Conservation (phyloP, 2,797 vertebrate genomes). For the Remorina albescens region DNA sequence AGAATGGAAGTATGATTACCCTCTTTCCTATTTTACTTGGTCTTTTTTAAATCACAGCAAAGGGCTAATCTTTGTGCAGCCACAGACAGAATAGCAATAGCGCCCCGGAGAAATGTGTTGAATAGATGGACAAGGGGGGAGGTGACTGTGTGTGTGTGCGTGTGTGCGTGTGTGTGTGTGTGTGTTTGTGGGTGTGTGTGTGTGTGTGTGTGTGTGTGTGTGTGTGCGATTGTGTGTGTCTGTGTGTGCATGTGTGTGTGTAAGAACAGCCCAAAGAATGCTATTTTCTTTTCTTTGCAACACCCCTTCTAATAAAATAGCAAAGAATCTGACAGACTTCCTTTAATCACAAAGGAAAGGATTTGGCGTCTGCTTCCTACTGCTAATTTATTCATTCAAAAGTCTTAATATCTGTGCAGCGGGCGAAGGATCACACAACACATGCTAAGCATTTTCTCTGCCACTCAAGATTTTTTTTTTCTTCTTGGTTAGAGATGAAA, state of each 20-base stretch:
- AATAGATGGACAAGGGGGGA: constrained; percentile 57
- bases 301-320: constrained; percentile 56
- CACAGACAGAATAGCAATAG: constrained; percentile 61
- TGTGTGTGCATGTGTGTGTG: constrained; percentile 20
- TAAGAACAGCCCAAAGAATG: constrained; percentile 37
- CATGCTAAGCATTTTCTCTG: constrained; percentile 61
- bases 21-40: constrained; percentile 47
- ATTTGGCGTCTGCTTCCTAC: constrained; percentile 68
- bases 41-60: constrained; percentile 62
- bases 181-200: too few species aligned
- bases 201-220: too few species aligned
- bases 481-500: constrained; percentile 56
- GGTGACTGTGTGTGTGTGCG: constrained; percentile 21
- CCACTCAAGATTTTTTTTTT: constrained; percentile 52
- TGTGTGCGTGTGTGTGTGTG: too few species aligned
- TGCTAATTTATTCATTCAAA: constrained; percentile 80
- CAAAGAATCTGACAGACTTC: constrained; percentile 66
- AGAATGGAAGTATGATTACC: constrained; percentile 68
- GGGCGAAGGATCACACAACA: constrained; percentile 69
- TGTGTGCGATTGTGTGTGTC: too few species aligned
- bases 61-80: constrained; percentile 67
- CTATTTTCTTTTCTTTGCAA: constrained; percentile 58
- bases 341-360: constrained; percentile 73
- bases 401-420: constrained; percentile 74
- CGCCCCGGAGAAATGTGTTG: constrained; percentile 56